Percentiles rank a stretch among this genome's conserved stretches.
Evolutionary conservation across 2,888 invertebrate species (phyloP).

Genomic region (Craniophora ligustri): DNA sequence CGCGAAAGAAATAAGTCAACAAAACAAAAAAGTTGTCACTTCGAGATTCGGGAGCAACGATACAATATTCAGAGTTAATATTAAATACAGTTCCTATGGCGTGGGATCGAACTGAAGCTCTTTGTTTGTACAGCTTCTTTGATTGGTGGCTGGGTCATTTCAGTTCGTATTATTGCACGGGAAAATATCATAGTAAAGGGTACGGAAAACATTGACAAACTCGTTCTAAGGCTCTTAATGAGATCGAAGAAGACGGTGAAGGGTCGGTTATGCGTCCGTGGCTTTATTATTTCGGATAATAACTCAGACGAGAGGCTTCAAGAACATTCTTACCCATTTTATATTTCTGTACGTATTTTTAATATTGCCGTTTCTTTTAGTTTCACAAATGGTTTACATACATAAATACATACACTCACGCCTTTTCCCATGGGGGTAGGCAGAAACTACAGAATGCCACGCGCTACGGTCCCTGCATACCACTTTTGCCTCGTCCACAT

Average conservation of each 20-base stretch:
- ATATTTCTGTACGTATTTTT: too few species aligned
- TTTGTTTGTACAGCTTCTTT: conserved; percentile 26
- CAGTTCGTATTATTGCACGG: conserved; percentile 25
- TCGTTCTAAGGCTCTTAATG: conserved; percentile 19
- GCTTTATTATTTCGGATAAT: conserved; percentile 31
- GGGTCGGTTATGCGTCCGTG: conserved; percentile 18
- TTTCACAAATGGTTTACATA: too few species aligned
- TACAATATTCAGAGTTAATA: conserved; percentile 47
- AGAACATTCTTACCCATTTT: too few species aligned
- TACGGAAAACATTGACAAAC: conserved; percentile 39
- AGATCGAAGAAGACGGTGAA: conserved; percentile 34
- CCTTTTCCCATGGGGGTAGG: too few species aligned
- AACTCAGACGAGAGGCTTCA: conserved; percentile 11
- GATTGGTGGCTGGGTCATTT: conserved; percentile 32
- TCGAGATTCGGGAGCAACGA: conserved; percentile 25
- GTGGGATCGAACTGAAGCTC: conserved; percentile 1
- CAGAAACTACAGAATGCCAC: too few species aligned
- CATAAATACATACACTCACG: too few species aligned
- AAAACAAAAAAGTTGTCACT: conserved; percentile 59
- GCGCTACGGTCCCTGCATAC: too few species aligned
- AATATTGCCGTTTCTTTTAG: too few species aligned
- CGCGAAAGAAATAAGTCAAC: conserved; percentile 60
- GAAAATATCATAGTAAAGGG: conserved; percentile 36
- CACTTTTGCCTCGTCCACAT: too few species aligned
- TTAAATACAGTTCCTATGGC: conserved; percentile 33